Base-by-base conservation (phyloP, 2,888 invertebrate genomes). In the Heliconius erato region DNA sequence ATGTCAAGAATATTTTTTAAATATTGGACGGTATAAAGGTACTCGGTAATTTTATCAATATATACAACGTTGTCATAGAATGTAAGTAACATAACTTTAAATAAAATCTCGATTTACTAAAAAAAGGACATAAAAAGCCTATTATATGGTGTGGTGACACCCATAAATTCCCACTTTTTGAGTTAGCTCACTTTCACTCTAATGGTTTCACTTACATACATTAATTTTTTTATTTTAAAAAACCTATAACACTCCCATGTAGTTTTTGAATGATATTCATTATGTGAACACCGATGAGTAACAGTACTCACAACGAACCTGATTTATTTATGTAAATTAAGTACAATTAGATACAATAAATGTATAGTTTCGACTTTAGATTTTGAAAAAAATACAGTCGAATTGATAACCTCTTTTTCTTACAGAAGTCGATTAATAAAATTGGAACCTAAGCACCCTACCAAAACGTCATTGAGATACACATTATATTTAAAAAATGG, bases 1-100 rank as follows among this genome's bases (percentile, higher is more conserved):
- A 7, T 63, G 26, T 63, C n/a, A 63, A 40, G 16, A 76, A 76
- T 59, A 16, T 32, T 76, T 54, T 40, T n/a, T 76, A 63, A 63
- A 63, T 63, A 63, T 63, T 40, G 72, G 72, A 72, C 49, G 11
- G 16, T 1, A 72, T 44, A 44, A 16, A 72, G 71, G 44, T 72
- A 72, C 72, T 72, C 1, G 44, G 44, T 49, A 71, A 49, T 72
- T 44, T 49, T 72, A 49, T 72, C n/a, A 44, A 2, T 44, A 26
- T 26, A n/a, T 40, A 40, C 44, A 12, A 40, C 6, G 4, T 32
- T 32, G 19, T 11, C 32, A 32, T 32, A 35, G 23, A 68, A 68
- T 32, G 23, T 32, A 35, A 35, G 9, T 68, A 19, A 68, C 23
- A 32, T 68, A 32, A 32, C 26, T 26, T 54, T 6, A 19, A 54